Conservation (phyloP, 1,140 invertebrate genomes). For the Zaprionus inermis region DNA sequence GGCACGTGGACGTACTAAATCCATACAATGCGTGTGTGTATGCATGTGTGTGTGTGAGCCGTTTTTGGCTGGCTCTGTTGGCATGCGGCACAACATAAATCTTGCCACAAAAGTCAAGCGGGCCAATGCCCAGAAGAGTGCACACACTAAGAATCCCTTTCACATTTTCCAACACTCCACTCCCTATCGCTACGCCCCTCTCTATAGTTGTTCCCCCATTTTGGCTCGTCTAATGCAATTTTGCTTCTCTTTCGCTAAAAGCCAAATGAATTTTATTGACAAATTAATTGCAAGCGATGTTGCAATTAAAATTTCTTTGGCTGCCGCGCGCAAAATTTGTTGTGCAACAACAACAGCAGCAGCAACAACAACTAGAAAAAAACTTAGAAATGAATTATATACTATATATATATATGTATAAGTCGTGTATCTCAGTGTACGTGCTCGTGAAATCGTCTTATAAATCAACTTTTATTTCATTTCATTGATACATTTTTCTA, state of each 20-base stretch:
- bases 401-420: not conserved
- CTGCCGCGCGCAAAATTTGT: constrained; percentile 20
- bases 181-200: not conserved
- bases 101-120: constrained; percentile 47
- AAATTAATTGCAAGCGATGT: constrained; percentile 80
- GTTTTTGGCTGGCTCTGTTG: constrained; percentile 42
- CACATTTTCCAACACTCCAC: constrained; percentile 4
- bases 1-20: not conserved
- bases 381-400: constrained; percentile 21
- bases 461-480: constrained; percentile 22
- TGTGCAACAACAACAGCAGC: constrained; percentile 41
- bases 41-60: not conserved
- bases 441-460: constrained; percentile 1
- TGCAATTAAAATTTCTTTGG: constrained; percentile 76
- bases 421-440: constrained; percentile 1
- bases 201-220: not conserved
- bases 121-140: constrained; percentile 42
- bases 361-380: no score
- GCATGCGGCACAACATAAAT: constrained; percentile 74
- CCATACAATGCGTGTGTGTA: not conserved
- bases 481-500: constrained; percentile 34
- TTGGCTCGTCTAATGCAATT: constrained; percentile 38
- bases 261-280: constrained; percentile 81
- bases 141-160: constrained; percentile 41
- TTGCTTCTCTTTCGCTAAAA: constrained; percentile 63